Evolutionary conservation across 2,797 vertebrate genomes (phyloP).

Genomic region (Pempheris klunzingeri): DNA sequence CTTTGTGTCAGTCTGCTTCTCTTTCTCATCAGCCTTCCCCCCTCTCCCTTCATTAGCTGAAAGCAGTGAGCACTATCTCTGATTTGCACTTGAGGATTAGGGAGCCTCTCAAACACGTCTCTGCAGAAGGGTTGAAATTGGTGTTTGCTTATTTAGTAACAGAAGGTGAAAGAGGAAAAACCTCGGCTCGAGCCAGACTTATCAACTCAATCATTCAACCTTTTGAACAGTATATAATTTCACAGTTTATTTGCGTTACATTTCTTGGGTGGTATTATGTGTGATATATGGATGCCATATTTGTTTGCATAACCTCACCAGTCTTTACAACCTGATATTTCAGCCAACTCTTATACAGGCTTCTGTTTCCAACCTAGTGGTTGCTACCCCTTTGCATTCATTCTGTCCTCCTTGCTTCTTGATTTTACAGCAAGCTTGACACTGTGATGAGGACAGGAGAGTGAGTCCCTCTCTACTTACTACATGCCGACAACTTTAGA

Average conservation of each 20-base stretch:
- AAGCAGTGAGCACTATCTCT: conserved; percentile 52
- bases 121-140: conserved; percentile 50
- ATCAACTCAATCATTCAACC: no score
- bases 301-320: neutral
- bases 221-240: neutral
- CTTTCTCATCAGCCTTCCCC: conserved; percentile 52
- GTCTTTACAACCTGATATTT: conserved; percentile 32
- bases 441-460: neutral
- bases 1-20: conserved; percentile 38
- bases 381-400: conserved; percentile 6
- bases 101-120: conserved; percentile 51
- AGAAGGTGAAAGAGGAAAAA: conserved; percentile 23
- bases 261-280: neutral
- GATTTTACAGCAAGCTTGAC: conserved; percentile 14
- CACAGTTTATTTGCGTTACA: neutral
- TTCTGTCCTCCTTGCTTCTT: conserved; percentile 8
- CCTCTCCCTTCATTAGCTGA: conserved; percentile 67
- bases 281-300: neutral
- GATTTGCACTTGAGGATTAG: conserved; percentile 76
- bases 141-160: conserved; percentile 50
- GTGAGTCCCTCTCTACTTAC: neutral
- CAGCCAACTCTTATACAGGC: neutral
- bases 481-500: neutral
- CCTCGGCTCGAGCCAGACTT: neutral
- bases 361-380: conserved; percentile 6